Conservation (phyloP, 2,888 invertebrate genomes). For the Parelbella ahira region DNA sequence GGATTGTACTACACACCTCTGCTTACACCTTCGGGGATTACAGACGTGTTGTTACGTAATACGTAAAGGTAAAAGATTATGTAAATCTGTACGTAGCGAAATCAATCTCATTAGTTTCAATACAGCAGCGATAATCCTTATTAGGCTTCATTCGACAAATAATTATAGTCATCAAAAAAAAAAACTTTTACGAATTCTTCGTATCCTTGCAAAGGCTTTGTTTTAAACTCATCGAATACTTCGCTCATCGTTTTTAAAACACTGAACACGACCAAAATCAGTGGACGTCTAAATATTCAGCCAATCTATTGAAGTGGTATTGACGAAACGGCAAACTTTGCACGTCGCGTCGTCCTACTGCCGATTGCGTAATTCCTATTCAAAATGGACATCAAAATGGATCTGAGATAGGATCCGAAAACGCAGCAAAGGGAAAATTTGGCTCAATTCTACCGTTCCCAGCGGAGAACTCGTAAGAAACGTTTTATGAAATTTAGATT, state of each 20-base stretch:
- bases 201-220: constrained; percentile 1
- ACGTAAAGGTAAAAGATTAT: no score
- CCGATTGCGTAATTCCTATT: constrained; percentile 63
- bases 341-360: constrained; percentile 46
- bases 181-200: constrained; percentile 1
- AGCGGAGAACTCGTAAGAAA: constrained; percentile 38
- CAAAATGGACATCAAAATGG: constrained; percentile 49
- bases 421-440: constrained; percentile 34
- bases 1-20: no score
- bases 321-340: constrained; percentile 17
- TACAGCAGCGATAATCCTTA: background rate
- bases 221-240: no score
- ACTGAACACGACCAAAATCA: constrained; percentile 1
- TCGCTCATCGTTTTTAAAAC: no score
- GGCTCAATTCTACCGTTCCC: constrained; percentile 32
- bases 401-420: constrained; percentile 42
- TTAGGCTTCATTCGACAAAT: no score
- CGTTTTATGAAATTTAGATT: constrained; percentile 55
- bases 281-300: constrained; percentile 14
- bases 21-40: no score
- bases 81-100: no score
- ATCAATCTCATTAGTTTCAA: no score
- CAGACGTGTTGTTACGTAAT: no score
- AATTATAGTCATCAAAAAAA: no score
- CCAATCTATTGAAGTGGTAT: constrained; percentile 16